Conservation (phyloP, 2,797 vertebrate species). For the Pangasius sanitwongsei region DNA sequence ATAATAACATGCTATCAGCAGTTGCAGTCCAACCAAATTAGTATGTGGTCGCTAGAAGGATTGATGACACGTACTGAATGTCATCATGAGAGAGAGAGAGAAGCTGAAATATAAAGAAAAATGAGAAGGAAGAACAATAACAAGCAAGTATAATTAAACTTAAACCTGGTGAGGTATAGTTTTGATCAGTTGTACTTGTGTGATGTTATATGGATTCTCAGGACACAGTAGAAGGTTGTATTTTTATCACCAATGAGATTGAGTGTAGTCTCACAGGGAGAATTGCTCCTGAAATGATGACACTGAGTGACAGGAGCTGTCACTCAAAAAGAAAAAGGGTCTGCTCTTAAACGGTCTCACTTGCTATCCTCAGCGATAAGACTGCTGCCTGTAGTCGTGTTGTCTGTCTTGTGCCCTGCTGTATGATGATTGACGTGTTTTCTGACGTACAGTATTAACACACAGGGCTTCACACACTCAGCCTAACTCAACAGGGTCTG, state of each 20-base stretch:
- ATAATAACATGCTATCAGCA: background rate
- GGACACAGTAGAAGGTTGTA: background rate
- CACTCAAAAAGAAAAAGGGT: background rate
- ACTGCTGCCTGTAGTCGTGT: background rate
- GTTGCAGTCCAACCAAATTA: background rate
- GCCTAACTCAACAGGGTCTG: background rate
- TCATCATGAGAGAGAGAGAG: background rate
- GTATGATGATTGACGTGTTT: conserved; percentile 1
- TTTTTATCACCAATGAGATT: background rate
- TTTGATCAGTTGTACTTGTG: background rate
- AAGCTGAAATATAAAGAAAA: background rate
- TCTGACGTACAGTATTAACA: background rate
- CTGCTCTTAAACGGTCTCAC: background rate
- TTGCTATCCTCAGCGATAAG: background rate
- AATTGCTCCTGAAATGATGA: background rate
- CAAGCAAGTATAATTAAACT: background rate
- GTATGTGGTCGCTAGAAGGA: background rate
- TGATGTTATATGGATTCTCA: background rate
- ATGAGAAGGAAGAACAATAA: background rate
- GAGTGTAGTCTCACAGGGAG: background rate
- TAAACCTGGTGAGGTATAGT: background rate
- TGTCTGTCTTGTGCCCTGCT: background rate
- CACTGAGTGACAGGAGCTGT: conserved; percentile 6
- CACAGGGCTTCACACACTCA: background rate
- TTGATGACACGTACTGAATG: background rate